phyloP scores from a whole-genome alignment of 92 coral and sea anemone genomes.

The Meandrina meandrites region DNA sequence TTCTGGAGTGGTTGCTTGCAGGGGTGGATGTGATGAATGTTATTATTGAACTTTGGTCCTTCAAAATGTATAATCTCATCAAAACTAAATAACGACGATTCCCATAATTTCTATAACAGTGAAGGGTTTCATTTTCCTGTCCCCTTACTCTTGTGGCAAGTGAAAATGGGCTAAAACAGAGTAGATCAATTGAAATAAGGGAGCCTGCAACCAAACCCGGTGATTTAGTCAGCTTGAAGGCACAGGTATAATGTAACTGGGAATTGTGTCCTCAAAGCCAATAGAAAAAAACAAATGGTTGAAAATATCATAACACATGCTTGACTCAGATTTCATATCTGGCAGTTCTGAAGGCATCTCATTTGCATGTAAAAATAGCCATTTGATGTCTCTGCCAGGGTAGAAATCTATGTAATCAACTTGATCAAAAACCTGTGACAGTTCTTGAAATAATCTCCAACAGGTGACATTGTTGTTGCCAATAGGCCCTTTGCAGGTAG shows the following conservation, averaged over 20 bases:
- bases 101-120: background rate
- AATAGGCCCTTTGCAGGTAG: too few relatives aligned
- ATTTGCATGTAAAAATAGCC: background rate
- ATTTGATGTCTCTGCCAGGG: background rate
- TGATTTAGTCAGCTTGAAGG: background rate
- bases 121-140: background rate
- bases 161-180: background rate
- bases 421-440: background rate
- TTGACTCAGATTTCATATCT: background rate
- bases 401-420: background rate
- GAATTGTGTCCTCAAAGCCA: background rate
- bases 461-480: background rate
- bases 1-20: background rate
- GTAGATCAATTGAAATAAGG: background rate
- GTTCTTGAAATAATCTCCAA: background rate
- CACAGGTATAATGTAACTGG: background rate
- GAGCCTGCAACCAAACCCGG: background rate
- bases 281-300: background rate
- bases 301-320: background rate
- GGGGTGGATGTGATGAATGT: background rate
- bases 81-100: background rate
- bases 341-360: background rate
- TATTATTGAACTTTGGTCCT: too few relatives aligned
- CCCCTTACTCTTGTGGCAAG: background rate
- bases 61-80: too few relatives aligned